phyloP scores from a whole-genome alignment of 2,888 invertebrate species.

The Leistus spinibarbis region DNA sequence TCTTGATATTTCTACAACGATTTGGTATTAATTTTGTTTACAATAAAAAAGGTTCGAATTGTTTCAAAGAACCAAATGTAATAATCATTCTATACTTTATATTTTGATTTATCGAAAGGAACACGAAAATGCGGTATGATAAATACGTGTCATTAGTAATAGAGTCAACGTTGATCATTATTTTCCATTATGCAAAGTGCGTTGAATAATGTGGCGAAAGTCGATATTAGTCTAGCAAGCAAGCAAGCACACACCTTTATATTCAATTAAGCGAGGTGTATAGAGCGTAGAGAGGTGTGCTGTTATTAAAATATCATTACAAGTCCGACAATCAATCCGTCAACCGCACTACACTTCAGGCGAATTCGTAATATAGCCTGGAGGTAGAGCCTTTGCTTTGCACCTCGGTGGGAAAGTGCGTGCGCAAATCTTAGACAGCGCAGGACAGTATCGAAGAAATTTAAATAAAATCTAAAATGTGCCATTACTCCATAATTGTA shows the following conservation, averaged over 20 bases:
- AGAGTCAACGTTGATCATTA: background rate
- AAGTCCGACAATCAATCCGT: constrained; percentile 14
- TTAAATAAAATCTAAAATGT: no score
- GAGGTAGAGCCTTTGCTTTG: background rate
- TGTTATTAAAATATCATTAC: constrained; percentile 21
- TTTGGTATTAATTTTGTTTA: no score
- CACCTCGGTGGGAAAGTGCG: background rate
- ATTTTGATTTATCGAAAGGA: no score
- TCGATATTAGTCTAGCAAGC: background rate
- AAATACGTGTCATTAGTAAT: background rate
- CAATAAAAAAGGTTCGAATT: no score
- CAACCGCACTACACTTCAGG: constrained; percentile 1
- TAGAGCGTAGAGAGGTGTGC: constrained; percentile 3
- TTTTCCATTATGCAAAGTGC: background rate
- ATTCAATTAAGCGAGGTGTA: background rate
- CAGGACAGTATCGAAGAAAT: no score
- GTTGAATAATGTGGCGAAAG: background rate
- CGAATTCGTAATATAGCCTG: background rate
- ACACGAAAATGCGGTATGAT: background rate
- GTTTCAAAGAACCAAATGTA: no score
- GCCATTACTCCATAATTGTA: no score
- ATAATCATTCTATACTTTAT: no score
- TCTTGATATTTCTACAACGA: no score
- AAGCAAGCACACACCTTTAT: background rate
- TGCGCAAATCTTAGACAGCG: no score